Conservation (phyloP, 2,113 vertebrate species). For the Clarias magur region DNA sequence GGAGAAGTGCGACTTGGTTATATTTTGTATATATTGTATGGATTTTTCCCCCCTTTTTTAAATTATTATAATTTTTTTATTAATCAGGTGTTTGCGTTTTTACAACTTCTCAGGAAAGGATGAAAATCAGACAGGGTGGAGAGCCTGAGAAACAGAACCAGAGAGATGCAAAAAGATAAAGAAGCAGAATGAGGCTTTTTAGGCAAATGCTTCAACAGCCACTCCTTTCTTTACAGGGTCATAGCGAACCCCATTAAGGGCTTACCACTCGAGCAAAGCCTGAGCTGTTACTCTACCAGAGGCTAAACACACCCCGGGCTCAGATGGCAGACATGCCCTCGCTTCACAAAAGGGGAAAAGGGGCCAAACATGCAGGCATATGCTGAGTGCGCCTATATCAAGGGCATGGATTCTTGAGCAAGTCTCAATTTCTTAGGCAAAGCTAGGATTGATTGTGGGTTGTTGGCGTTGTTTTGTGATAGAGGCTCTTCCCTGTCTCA, state of each 20-base stretch:
- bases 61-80: neutral
- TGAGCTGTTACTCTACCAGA: constrained; percentile 51
- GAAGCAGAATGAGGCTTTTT: constrained; percentile 28
- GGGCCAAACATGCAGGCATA: constrained; percentile 23
- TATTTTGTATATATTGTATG: neutral
- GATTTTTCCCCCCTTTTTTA: neutral
- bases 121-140: constrained; percentile 7
- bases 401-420: constrained; percentile 24
- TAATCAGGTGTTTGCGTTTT: neutral
- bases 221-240: constrained; percentile 58
- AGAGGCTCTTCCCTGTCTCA: constrained; percentile 8
- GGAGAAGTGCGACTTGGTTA: neutral
- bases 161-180: constrained; percentile 10
- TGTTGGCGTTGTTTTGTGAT: constrained; percentile 35
- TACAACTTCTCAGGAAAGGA: neutral
- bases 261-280: constrained; percentile 53
- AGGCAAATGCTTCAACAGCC: constrained; percentile 51
- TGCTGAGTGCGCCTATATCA: constrained; percentile 32
- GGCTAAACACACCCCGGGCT: constrained; percentile 61
- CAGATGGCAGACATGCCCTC: constrained; percentile 46
- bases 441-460: constrained; percentile 52
- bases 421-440: constrained; percentile 51
- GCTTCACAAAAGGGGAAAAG: constrained; percentile 2
- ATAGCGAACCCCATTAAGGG: constrained; percentile 60
- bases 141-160: constrained; percentile 15